Percentiles rank a stretch among this genome's conserved stretches.
Conservation (phyloP, 2,113 vertebrate genomes). For the Mesoclemmys tuberculata region DNA sequence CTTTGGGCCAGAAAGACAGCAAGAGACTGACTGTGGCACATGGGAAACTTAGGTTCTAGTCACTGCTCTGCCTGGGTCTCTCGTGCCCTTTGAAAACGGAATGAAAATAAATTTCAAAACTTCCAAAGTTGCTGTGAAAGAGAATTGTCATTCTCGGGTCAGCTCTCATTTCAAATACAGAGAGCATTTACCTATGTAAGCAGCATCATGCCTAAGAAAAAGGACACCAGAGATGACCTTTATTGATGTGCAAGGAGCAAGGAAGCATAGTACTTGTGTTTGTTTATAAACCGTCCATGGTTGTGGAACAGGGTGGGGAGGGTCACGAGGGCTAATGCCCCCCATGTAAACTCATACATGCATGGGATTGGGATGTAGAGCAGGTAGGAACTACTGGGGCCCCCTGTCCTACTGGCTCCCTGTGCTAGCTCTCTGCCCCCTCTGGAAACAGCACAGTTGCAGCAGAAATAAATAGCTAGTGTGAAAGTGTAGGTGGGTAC, state of each 20-base stretch:
- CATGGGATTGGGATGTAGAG: not conserved
- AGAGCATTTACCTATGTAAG: not conserved
- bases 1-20: not conserved
- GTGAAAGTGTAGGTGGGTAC: not conserved
- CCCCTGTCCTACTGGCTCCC: not conserved
- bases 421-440: not conserved
- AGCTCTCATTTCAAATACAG: not conserved
- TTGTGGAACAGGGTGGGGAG: not conserved
- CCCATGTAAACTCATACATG: not conserved
- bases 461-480: not conserved
- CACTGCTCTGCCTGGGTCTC: not conserved
- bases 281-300: not conserved
- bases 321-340: not conserved
- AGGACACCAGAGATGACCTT: not conserved
- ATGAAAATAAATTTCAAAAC: not conserved
- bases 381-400: not conserved
- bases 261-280: rapidly evolving
- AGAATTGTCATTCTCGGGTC: not conserved
- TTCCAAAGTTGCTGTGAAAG: not conserved
- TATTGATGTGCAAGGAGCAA: not conserved
- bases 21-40: not conserved
- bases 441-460: not conserved
- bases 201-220: not conserved
- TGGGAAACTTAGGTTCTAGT: not conserved
- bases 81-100: not conserved